Base-by-base conservation (phyloP, 2,888 invertebrate species). In the Heliconius charithonia region DNA sequence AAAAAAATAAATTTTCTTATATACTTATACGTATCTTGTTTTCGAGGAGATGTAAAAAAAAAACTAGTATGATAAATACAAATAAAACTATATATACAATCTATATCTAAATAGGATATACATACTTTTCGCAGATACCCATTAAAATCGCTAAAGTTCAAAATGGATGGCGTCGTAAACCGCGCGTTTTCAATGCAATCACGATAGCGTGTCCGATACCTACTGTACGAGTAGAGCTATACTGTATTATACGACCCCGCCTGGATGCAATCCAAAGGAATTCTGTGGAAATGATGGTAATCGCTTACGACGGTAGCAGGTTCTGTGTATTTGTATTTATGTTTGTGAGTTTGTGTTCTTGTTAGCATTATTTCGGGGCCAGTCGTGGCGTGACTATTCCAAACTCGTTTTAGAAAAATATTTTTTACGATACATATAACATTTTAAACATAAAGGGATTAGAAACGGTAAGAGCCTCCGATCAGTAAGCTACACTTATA, bases 111-210 rank as follows among this genome's bases (percentile, higher is more conserved):
- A 59, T 27, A 45, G 66, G 70, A 74, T 76, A 27, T 41, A 67
- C 32, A 32, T 32, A 32, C 69, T 70, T 59, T 69, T 63, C 73
- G 65, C 74, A 62, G 63, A 72, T 73, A 70, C 29, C 32, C 56
- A 66, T 66, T 70, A 37, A 67, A 81, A 77, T 74, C 37, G 80
- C 56, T n/a, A 65, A 79, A 80, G 73, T 78, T 78, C 37, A 62
- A 73, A 78, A 80, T 76, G 69, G 66, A 80, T 76, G n/a, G 79
- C 45, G 67, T 77, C 79, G 77, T 80, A 79, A 79, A 82, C 77
- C 67, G 76, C 75, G 72, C 69, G 73, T 69, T 73, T 77, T 66
- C 79, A 66, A 75, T 77, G 71, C 76, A 74, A 76, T 79, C 76
- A 67, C 72, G 75, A 75, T 81, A 72, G 76, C 67, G 29, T 32